phyloP scores from a whole-genome alignment of 2,888 invertebrate species.

The Agonopterix subpropinquella region DNA sequence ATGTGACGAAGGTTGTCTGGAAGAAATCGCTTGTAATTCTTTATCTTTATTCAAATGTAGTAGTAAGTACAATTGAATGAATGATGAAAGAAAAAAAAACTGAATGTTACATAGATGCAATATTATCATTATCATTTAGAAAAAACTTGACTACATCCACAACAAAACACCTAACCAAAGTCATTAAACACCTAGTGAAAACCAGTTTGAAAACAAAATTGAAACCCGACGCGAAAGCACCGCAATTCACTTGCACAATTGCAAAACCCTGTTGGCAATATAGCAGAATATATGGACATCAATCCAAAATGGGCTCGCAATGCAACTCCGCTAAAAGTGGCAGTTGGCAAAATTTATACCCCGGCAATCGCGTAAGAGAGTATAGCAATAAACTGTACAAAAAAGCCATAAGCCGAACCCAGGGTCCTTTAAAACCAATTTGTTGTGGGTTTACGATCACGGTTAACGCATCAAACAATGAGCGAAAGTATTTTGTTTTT shows the following conservation, averaged over 20 bases:
- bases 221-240: conserved; percentile 1
- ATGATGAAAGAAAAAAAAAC: no score
- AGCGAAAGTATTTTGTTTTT: conserved; percentile 58
- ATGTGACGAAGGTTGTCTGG: no score
- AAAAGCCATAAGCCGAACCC: conserved; percentile 30
- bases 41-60: no score
- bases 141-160: no score
- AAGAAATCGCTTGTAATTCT: no score
- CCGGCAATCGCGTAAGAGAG: conserved; percentile 21
- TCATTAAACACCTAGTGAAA: no score
- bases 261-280: conserved; percentile 22
- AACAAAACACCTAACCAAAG: no score
- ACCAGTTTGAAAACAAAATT: background rate
- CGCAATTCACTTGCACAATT: conserved; percentile 15
- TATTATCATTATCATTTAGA: no score
- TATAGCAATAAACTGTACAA: conserved; percentile 38
- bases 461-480: conserved; percentile 58
- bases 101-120: no score
- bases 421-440: conserved; percentile 58
- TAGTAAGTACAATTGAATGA: no score
- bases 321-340: conserved; percentile 21
- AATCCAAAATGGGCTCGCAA: conserved; percentile 25
- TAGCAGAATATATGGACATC: conserved; percentile 24
- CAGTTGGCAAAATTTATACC: conserved; percentile 22
- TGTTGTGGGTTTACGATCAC: conserved; percentile 59